Base-by-base conservation (phyloP, 2,797 vertebrate genomes). In the Melopsittacus undulatus region DNA sequence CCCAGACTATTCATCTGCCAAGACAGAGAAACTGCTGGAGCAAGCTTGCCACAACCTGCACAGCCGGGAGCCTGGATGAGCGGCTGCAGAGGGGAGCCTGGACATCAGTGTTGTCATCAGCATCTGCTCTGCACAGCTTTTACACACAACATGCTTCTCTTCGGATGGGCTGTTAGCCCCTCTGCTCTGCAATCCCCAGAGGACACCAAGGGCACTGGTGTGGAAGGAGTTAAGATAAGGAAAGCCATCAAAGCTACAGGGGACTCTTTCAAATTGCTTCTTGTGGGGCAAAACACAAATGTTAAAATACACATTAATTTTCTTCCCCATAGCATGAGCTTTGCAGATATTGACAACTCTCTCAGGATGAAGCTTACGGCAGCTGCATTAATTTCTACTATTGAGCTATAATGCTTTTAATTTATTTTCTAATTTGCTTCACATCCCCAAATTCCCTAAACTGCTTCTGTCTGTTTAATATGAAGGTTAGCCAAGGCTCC, bases 361-460 rank as follows among this genome's bases (percentile, higher is more conserved):
- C 96, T 96, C 95, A 96, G 95, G 96, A 96, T 91, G 90, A 87
- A 83, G 95, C 92, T 95, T 95, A 95, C 11, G 7, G 88, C 92
- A 93, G 96, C 95, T 95, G 95, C 93, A 94, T 95, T 97, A 96
- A 96, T 96, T 97, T 95, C 93, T 97, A 96, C 86, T 94, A 96
- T 95, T 96, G 96, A 96, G 92, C 95, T 95, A 96, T 96, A 97
- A 96, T 96, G 95, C 95, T 95, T 96, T 97, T 97, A 97, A 97
- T 97, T 96, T 97, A 96, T 97, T 97, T 97, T 96, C 95, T 96
- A 97, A 97, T 97, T 97, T 97, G 88, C 94, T 95, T 94, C 96
- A 89, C 95, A 97, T 96, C 92, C 95, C 92, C 96, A 94, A 96
- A 97, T 95, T 96, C 96, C 96, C 96, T 83, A 85, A 97, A 95